phyloP scores from a whole-genome alignment of 2,888 invertebrate genomes.

The Melanophora roralis region DNA sequence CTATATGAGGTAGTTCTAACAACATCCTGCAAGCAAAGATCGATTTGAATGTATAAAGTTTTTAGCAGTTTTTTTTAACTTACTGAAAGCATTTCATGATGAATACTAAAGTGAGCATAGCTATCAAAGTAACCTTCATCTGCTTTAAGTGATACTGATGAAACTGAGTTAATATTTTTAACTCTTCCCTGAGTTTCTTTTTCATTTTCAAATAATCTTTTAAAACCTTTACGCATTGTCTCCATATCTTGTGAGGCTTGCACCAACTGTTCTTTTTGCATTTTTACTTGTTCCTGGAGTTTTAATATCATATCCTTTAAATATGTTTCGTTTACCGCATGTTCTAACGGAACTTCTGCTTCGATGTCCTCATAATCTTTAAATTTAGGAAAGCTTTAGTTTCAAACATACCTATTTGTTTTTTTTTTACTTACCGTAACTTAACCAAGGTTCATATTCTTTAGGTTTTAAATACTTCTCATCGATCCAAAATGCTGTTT shows the following conservation, averaged over 20 bases:
- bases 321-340: background rate
- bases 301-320: conserved; percentile 38
- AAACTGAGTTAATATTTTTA: conserved; percentile 69
- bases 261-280: conserved; percentile 80
- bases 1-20: conserved; percentile 92
- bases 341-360: background rate
- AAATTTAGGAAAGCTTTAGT: background rate
- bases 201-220: conserved; percentile 67
- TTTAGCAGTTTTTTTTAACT: conserved; percentile 55
- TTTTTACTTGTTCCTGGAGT: conserved; percentile 78
- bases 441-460: conserved; percentile 88
- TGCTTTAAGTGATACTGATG: conserved; percentile 79
- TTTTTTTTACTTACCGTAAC: conserved; percentile 81
- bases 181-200: conserved; percentile 60
- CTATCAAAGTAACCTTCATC: conserved; percentile 89
- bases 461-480: conserved; percentile 88
- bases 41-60: background rate
- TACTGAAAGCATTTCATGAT: conserved; percentile 95
- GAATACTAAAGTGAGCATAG: conserved; percentile 94
- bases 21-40: conserved; percentile 80
- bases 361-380: conserved; percentile 64
- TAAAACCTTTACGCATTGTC: conserved; percentile 71
- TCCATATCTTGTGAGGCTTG: conserved; percentile 78
- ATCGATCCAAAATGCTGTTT: conserved; percentile 82
- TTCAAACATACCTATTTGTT: no score